Percentiles rank a stretch among this genome's conserved stretches.
Conservation (phyloP, 2,888 invertebrate species). For the Eupithecia subumbrata region DNA sequence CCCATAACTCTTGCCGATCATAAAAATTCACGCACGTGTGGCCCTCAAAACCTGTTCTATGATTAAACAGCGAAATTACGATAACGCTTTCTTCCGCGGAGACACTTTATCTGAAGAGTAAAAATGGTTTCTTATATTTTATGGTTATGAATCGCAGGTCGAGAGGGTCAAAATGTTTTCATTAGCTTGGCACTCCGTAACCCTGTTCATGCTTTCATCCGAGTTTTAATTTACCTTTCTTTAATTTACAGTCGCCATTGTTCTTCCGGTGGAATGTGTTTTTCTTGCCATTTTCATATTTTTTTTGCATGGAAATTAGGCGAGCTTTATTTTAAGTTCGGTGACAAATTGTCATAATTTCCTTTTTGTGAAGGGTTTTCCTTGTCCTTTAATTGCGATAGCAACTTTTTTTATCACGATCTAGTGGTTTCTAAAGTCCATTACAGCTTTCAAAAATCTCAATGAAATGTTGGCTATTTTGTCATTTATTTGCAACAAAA, state of each 20-base stretch:
- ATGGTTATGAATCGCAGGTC: slow-evolving; percentile 43
- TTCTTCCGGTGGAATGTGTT: slow-evolving; percentile 42
- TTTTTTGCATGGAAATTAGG: slow-evolving; percentile 32
- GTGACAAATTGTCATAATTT: slow-evolving; percentile 29
- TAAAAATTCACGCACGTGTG: slow-evolving; percentile 1
- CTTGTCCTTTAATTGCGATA: slow-evolving; percentile 5
- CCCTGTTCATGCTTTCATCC: slow-evolving; percentile 46
- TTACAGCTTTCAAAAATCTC: not conserved
- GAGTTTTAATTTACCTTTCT: slow-evolving; percentile 48
- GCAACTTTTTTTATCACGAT: slow-evolving; percentile 9
- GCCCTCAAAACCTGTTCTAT: not conserved
- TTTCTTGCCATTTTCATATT: slow-evolving; percentile 41
- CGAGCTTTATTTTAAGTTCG: slow-evolving; percentile 26
- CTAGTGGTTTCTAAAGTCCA: not conserved
- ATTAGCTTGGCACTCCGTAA: slow-evolving; percentile 47
- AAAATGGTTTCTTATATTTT: slow-evolving; percentile 41
- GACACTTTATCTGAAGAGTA: slow-evolving; percentile 5
- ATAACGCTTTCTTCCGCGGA: not conserved
- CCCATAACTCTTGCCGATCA: slow-evolving; percentile 3
- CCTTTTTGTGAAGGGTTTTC: slow-evolving; percentile 19
- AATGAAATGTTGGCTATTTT: not conserved
- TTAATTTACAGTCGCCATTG: slow-evolving; percentile 46
- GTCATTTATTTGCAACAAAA: not conserved
- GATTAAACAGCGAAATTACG: not conserved
- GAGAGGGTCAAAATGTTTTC: slow-evolving; percentile 44